Percentiles rank a stretch among this genome's conserved stretches.
These are phyloP conservation scores for Aphelenchoides avenae DNA, from an alignment of 1,140 invertebrate species.

Conservation along the genomic window DNA sequence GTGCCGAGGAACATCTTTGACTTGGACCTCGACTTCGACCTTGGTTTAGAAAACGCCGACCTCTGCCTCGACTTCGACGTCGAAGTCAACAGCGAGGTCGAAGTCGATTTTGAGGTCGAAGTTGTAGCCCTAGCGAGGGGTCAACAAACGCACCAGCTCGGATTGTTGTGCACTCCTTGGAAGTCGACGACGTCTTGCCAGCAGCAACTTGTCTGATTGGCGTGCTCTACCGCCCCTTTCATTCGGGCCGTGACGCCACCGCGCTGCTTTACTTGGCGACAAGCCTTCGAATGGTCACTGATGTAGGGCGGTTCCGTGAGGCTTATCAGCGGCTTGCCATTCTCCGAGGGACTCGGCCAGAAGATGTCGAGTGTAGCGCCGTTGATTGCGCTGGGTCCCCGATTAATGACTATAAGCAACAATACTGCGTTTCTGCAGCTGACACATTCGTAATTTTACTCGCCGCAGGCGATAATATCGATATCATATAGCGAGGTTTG, in stretches of 20 bases:
- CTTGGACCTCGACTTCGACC: no score
- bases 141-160: conserved; percentile 21
- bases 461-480: no score
- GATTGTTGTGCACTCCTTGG: conserved; percentile 18
- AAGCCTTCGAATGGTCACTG: conserved; percentile 37
- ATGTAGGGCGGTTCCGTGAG: conserved; percentile 47
- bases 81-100: no score
- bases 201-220: conserved; percentile 44
- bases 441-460: no score
- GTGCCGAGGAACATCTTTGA: no score
- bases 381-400: conserved; percentile 44
- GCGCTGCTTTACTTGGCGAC: conserved; percentile 44
- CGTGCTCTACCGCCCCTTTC: background rate
- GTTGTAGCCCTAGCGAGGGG: conserved; percentile 5
- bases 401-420: conserved; percentile 49
- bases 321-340: conserved; percentile 48
- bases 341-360: conserved; percentile 48
- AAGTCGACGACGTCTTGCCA: no score
- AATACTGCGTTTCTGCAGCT: no score
- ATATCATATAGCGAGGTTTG: no score
- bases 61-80: no score
- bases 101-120: background rate
- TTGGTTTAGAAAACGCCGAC: no score
- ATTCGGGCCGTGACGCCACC: conserved; percentile 3
- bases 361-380: conserved; percentile 50